phyloP scores from a whole-genome alignment of 2,797 vertebrate species.

The Oreochromis grahami region DNA sequence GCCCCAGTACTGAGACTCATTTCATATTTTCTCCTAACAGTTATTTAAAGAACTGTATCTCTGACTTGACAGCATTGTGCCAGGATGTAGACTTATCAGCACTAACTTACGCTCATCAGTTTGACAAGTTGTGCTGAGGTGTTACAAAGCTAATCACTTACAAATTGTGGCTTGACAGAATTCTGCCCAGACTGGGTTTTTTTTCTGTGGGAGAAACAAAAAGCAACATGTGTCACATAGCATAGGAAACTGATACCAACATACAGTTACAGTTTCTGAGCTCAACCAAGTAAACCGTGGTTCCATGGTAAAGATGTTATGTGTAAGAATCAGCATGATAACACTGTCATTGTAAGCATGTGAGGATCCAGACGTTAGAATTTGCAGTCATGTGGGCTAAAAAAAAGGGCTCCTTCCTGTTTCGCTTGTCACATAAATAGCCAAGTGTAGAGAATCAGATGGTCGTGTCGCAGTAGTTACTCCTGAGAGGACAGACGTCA shows the following conservation, averaged over 20 bases:
- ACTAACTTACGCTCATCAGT: neutral
- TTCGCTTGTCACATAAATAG: neutral
- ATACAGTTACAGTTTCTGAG: neutral
- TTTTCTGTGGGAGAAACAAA: neutral
- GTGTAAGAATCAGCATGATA: neutral
- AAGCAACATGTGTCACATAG: neutral
- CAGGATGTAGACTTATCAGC: neutral
- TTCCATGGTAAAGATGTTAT: neutral
- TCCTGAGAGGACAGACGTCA: neutral
- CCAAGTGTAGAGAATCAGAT: neutral
- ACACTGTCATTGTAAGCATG: too few species aligned
- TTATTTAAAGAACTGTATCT: neutral
- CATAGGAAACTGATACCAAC: neutral
- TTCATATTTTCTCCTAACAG: neutral
- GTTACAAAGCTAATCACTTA: neutral
- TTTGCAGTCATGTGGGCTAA: fast-evolving
- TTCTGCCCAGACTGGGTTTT: neutral
- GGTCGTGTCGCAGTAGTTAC: neutral
- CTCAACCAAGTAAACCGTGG: neutral
- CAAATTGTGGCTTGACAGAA: neutral
- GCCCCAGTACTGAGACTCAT: neutral
- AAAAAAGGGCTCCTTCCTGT: neutral
- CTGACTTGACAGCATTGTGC: neutral
- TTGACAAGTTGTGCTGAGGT: neutral
- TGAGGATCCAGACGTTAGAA: neutral